phyloP scores from a whole-genome alignment of 1,140 invertebrate species.

The Steinernema khuongi region DNA sequence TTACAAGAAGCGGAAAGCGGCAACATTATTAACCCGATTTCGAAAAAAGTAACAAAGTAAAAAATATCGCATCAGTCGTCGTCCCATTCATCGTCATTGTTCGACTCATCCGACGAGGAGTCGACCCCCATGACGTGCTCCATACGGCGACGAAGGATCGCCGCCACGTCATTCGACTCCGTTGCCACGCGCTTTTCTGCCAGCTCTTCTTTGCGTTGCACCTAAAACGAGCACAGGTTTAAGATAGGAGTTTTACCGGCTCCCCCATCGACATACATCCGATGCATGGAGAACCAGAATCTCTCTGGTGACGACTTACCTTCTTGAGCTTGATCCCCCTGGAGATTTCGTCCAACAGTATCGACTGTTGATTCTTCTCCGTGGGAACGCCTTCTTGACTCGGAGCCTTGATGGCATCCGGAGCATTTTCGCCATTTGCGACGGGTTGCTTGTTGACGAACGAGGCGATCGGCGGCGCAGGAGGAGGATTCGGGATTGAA shows the following conservation, averaged over 20 bases:
- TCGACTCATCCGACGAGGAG: conserved; percentile 19
- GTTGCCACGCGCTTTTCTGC: conserved; percentile 35
- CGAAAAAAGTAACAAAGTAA: too few relatives aligned
- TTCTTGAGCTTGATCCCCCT: conserved; percentile 47
- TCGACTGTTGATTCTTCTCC: conserved; percentile 12
- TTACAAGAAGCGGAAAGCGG: conserved; percentile 4
- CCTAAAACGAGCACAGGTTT: too few relatives aligned
- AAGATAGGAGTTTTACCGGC: too few relatives aligned
- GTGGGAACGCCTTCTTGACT: too few relatives aligned
- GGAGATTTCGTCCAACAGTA: conserved; percentile 49
- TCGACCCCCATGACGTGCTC: conserved; percentile 48
- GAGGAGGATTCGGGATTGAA: conserved; percentile 15
- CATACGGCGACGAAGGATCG: conserved; percentile 50
- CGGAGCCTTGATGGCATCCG: neutral
- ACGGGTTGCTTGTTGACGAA: conserved; percentile 12
- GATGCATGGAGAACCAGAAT: too few relatives aligned
- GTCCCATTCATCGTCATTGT: conserved; percentile 42
- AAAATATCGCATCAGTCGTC: too few relatives aligned
- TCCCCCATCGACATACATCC: too few relatives aligned
- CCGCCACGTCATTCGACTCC: conserved; percentile 49
- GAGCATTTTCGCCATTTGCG: neutral
- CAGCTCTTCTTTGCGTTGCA: conserved; percentile 45
- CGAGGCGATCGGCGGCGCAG: neutral
- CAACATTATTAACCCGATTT: conserved; percentile 13
- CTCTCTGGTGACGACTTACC: conserved; percentile 31